Conservation (phyloP, 1,140 invertebrate genomes). For the Aricia agestis region DNA sequence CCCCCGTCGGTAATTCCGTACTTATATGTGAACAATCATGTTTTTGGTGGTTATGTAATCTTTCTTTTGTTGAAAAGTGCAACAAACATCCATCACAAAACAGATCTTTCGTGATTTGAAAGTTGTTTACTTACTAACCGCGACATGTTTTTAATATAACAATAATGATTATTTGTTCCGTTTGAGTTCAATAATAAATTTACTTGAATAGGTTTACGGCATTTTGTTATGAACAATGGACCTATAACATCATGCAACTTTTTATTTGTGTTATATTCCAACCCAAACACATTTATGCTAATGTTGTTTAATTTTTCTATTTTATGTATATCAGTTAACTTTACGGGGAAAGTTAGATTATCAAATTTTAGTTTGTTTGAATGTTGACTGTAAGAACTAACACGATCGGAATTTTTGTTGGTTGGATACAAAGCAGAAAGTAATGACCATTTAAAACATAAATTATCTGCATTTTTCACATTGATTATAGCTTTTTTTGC, state of each 20-base stretch:
- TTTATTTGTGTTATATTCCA: slow-evolving; percentile 30
- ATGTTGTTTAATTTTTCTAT: slow-evolving; percentile 57
- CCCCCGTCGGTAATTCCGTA: too few species aligned
- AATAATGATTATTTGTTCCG: too few species aligned
- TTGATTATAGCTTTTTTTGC: slow-evolving; percentile 54
- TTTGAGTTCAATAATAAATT: too few species aligned
- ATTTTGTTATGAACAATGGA: slow-evolving; percentile 44
- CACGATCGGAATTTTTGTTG: slow-evolving; percentile 31
- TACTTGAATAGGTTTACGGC: slow-evolving; percentile 24
- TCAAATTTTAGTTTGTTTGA: slow-evolving; percentile 46
- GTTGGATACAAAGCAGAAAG: slow-evolving; percentile 46
- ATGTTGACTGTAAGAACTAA: slow-evolving; percentile 42
- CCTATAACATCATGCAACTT: slow-evolving; percentile 12
- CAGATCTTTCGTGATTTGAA: too few species aligned
- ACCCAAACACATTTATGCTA: slow-evolving; percentile 41
- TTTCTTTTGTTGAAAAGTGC: too few species aligned
- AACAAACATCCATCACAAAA: too few species aligned
- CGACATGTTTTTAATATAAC: too few species aligned
- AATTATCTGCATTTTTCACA: slow-evolving; percentile 51
- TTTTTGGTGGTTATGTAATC: too few species aligned
- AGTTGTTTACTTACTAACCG: too few species aligned
- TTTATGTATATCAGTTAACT: slow-evolving; percentile 48
- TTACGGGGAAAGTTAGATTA: slow-evolving; percentile 51
- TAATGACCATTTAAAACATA: slow-evolving; percentile 52
- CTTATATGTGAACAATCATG: too few species aligned